Conservation (phyloP, 2,797 vertebrate species). For the Ptychadena robeensis region DNA sequence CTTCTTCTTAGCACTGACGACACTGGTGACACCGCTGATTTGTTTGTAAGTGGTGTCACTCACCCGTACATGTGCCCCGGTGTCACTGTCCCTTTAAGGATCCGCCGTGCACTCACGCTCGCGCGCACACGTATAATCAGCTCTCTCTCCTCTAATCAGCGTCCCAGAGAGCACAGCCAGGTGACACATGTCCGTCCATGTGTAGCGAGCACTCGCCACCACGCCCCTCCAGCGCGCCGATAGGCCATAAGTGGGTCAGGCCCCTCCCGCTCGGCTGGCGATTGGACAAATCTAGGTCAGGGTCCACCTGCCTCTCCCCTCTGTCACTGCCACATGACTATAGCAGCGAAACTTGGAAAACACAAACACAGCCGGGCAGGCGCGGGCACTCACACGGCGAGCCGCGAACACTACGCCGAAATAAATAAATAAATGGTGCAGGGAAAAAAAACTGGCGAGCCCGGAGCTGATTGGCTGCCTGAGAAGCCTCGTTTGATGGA, state of each 20-base stretch:
- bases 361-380: conserved; percentile 52
- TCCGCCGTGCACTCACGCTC: not conserved
- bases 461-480: conserved; percentile 38
- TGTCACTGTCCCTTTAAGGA: conserved; percentile 38
- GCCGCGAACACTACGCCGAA: not conserved
- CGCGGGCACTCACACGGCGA: conserved; percentile 34
- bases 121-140: conserved; percentile 45
- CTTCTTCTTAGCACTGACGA: no score
- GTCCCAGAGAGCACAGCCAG: conserved; percentile 42
- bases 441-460: not conserved
- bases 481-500: conserved; percentile 37
- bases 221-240: conserved; percentile 46
- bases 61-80: conserved; percentile 13
- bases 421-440: conserved; percentile 48
- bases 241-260: conserved; percentile 69
- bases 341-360: conserved; percentile 56
- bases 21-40: no score
- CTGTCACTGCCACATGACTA: conserved; percentile 48
- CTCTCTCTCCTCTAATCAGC: conserved; percentile 41
- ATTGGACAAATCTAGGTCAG: conserved; percentile 87
- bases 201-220: conserved; percentile 45
- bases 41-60: no score
- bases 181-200: conserved; percentile 66
- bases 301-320: conserved; percentile 73
- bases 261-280: conserved; percentile 72